Conservation (phyloP, 2,113 vertebrate genomes). For the Aix galericulata region DNA sequence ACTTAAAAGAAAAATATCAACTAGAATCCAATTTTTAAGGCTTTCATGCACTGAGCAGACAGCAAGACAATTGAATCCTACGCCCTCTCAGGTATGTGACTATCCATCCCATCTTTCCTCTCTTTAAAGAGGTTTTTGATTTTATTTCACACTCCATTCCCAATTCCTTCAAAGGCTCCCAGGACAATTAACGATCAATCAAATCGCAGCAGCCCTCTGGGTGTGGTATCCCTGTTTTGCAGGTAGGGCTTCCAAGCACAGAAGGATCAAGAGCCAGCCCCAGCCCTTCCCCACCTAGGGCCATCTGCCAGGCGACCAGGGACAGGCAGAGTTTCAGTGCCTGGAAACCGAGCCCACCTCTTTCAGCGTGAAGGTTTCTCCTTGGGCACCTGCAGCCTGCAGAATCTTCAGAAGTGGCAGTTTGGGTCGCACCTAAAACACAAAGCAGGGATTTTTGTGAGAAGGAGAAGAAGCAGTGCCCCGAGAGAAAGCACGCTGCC, state of each 20-base stretch:
- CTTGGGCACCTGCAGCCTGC: conserved; percentile 90
- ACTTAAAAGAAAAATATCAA: conserved; percentile 32
- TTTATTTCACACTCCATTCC: background rate
- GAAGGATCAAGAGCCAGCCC: background rate
- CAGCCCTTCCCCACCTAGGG: background rate
- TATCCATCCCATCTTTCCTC: background rate
- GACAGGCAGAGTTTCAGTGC: too few species aligned
- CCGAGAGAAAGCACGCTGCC: background rate
- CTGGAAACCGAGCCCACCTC: conserved; percentile 78
- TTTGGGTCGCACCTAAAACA: conserved; percentile 86
- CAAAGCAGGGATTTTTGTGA: background rate
- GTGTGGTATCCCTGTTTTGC: background rate
- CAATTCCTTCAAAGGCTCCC: background rate
- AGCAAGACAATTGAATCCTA: background rate
- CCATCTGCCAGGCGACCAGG: background rate
- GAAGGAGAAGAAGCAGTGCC: background rate
- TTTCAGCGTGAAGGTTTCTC: conserved; percentile 92
- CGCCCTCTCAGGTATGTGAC: background rate
- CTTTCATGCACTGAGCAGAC: background rate
- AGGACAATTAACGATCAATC: background rate
- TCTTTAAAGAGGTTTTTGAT: background rate
- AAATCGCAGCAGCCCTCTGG: background rate
- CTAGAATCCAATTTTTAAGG: conserved; percentile 7
- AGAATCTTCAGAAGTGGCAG: conserved; percentile 89
- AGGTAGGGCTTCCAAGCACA: background rate